Base-by-base conservation (phyloP, 2,797 vertebrate genomes). In the Darevskia nairensis region DNA sequence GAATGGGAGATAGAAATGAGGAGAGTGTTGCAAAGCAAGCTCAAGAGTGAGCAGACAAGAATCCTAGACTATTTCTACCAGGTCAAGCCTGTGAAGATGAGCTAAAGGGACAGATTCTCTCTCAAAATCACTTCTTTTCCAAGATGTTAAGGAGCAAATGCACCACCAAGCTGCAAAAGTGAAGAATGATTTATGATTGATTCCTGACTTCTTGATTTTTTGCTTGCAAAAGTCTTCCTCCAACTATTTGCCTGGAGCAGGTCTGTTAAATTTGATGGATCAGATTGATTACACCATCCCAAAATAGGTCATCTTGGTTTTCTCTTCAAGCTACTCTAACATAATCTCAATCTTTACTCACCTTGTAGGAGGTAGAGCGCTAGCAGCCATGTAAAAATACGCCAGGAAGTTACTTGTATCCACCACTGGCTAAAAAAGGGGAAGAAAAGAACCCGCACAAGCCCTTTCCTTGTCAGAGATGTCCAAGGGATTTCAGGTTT, bases 401-500 rank as follows among this genome's bases (percentile, higher is more conserved):
- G 96, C 90, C 94, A 97, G 84, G 99, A 99, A 15, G 99, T 99
- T 68, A 99, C 99, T 94, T 98, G 98, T 92, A 99, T 99, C 99
- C 99, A 99, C 99, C 99, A 99, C 8, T 94, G 97, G 95, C 98
- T 98, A 96, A 99, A 99, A 86, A 99, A 95, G 0, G 99, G 99
- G 61, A 99, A 99, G 27, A 99, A 97, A 0, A 99, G 96, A 64
- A 99, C 99, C 80, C 99, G 96, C 88, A 99, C 98, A 81, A 99
- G 97, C 89, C 99, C 99, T 17, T 99, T 99, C 66, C 99, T 97
- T 8, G 99, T 98, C 75, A 99, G 95, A 0, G 98, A 97, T 0
- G 98, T 98, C 99, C 98, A 99, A 1, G 98, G 98, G 89, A 98
- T 98, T 92, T 99, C 98, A 2, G 99, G 99, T 94, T 99, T 99